These are phyloP conservation scores for Pangasius larnaudii DNA, from an alignment of 2,797 vertebrate species.

Conservation along the genomic window DNA sequence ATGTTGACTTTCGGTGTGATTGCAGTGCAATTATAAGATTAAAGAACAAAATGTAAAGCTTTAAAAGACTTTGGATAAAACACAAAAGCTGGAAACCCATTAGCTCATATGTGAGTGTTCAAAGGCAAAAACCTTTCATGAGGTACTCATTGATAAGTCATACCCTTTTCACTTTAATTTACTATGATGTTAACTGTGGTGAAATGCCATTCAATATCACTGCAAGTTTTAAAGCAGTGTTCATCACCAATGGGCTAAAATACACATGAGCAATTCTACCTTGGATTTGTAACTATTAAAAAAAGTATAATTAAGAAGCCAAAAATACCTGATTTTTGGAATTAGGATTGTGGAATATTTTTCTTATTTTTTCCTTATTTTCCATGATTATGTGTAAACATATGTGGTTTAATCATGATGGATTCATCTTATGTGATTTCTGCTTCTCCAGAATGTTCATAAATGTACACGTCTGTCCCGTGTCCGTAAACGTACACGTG, in stretches of 20 bases:
- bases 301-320: background rate
- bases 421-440: too few relatives aligned
- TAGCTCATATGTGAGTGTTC: background rate
- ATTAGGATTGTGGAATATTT: too few relatives aligned
- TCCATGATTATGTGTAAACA: too few relatives aligned
- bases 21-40: background rate
- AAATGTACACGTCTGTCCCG: too few relatives aligned
- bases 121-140: conserved; percentile 18
- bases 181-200: conserved; percentile 2
- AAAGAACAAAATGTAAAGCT: background rate
- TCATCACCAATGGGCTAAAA: background rate
- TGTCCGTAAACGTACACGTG: too few relatives aligned
- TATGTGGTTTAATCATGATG: too few relatives aligned
- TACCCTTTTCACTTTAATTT: conserved; percentile 3
- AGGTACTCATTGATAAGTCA: background rate
- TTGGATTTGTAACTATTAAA: background rate
- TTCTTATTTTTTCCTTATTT: too few relatives aligned
- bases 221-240: background rate
- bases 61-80: background rate
- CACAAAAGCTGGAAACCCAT: background rate
- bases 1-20: background rate
- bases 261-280: background rate
- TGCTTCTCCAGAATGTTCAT: too few relatives aligned
- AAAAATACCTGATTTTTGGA: background rate
- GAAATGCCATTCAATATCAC: background rate